Evolutionary conservation across 2,888 invertebrate species (phyloP), one percentile per base, ranked within the genome.

Genomic region (Mesoligia furuncula): DNA sequence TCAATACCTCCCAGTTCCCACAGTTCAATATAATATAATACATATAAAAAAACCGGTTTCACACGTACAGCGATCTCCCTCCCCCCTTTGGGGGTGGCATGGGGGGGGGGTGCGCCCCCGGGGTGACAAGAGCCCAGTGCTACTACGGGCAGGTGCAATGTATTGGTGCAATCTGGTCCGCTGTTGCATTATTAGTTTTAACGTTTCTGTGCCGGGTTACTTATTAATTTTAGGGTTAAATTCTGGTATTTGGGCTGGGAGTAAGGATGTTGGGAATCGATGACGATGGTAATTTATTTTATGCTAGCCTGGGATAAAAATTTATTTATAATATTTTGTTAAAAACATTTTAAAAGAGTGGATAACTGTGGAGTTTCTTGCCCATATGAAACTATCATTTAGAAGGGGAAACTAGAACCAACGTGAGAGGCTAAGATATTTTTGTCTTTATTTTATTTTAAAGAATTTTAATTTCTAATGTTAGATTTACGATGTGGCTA

Each of bases 141-240:
- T 83, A 73, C 69, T 62, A 62, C 83, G 90, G 89, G 92, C 95
- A 95, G 95, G 95, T 95, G 95, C 94, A 92, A 84, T 89, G 93
- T 94, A 94, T 94, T 91, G 93, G 93, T 91, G 94, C 95, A 94
- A 94, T 94, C 92, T 93, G 91, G 92, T 89, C 93, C 91, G 91
- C 90, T 92, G 89, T 90, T 92, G 91, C 92, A 92, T 93, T 92
- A 92, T 92, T 92, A 93, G 93, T 92, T 92, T 89, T 88, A 90
- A 84, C 87, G 85, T 85, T 87, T 80, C 79, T 84, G 70, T 83
- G 77, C 72, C 71, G 71, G 80, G 81, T 79, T 88, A 86, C 85
- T 88, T 90, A 90, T 90, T 91, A 90, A 87, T 89, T 88, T 84
- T 79, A 77, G 73, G 79, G 75, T 67, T 85, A 80, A 77, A 75